Conservation (phyloP, 2,888 invertebrate genomes). For the Pilophorus perplexus region DNA sequence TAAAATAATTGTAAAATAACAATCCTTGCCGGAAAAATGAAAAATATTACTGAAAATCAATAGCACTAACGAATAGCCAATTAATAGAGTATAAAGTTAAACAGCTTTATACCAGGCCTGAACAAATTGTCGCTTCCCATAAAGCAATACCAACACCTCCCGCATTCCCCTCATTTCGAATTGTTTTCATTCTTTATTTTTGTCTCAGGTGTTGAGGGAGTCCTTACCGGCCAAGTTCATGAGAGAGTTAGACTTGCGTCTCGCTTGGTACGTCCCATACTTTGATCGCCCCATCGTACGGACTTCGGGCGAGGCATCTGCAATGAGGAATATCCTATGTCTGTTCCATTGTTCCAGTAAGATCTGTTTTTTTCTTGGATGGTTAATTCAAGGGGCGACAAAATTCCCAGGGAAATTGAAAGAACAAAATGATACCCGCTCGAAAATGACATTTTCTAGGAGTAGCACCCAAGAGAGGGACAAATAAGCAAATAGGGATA, state of each 20-base stretch:
- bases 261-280: slow-evolving; percentile 81
- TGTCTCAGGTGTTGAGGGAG: slow-evolving; percentile 32
- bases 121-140: background rate
- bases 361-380: too few species aligned
- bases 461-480: too few species aligned
- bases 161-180: slow-evolving; percentile 23
- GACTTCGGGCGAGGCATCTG: slow-evolving; percentile 79
- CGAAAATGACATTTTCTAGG: too few species aligned
- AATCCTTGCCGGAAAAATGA: too few species aligned
- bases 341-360: slow-evolving; percentile 28
- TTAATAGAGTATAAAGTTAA: too few species aligned
- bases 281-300: slow-evolving; percentile 74
- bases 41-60: too few species aligned
- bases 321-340: slow-evolving; percentile 54
- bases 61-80: too few species aligned
- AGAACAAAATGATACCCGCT: background rate
- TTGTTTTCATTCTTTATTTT: background rate
- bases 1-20: too few species aligned
- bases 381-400: too few species aligned
- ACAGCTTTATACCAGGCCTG: too few species aligned
- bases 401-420: background rate
- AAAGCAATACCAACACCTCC: slow-evolving; percentile 32
- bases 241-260: slow-evolving; percentile 89
- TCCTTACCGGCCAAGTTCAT: slow-evolving; percentile 93
- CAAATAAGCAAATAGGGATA: too few species aligned